phyloP scores from a whole-genome alignment of 2,888 invertebrate genomes.

The Clanis bilineata region DNA sequence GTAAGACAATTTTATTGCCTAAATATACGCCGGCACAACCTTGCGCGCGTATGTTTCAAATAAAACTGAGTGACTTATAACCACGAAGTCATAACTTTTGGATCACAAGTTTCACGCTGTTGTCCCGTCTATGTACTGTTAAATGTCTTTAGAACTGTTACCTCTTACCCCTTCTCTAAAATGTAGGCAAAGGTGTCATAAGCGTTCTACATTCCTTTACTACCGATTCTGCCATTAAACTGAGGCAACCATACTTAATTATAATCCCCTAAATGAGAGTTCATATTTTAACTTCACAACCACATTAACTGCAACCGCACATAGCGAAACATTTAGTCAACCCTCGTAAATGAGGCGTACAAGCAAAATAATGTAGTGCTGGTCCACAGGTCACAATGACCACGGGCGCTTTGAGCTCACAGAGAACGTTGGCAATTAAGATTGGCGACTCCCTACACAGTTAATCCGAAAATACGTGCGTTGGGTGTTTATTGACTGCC shows the following conservation, averaged over 20 bases:
- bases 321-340: slow-evolving; percentile 53
- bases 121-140: too few relatives aligned
- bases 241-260: not conserved
- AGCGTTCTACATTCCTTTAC: slow-evolving; percentile 19
- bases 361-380: slow-evolving; percentile 72
- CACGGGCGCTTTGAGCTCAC: slow-evolving; percentile 47
- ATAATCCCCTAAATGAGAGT: slow-evolving; percentile 1
- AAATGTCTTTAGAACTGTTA: not conserved
- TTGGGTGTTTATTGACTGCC: slow-evolving; percentile 75
- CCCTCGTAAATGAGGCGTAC: slow-evolving; percentile 66
- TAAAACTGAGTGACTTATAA: too few relatives aligned
- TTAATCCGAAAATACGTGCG: slow-evolving; percentile 80
- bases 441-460: slow-evolving; percentile 73
- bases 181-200: not conserved
- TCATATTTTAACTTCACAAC: slow-evolving; percentile 23
- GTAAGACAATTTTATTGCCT: too few relatives aligned
- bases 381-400: slow-evolving; percentile 63
- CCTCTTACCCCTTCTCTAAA: not conserved
- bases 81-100: too few relatives aligned
- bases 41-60: too few relatives aligned
- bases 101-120: too few relatives aligned
- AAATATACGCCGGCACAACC: too few relatives aligned
- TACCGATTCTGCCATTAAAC: not conserved
- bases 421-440: slow-evolving; percentile 73
- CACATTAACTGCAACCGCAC: slow-evolving; percentile 41